These are phyloP conservation scores for Athene cunicularia DNA, from an alignment of 2,113 vertebrate genomes.

Conservation along the genomic window DNA sequence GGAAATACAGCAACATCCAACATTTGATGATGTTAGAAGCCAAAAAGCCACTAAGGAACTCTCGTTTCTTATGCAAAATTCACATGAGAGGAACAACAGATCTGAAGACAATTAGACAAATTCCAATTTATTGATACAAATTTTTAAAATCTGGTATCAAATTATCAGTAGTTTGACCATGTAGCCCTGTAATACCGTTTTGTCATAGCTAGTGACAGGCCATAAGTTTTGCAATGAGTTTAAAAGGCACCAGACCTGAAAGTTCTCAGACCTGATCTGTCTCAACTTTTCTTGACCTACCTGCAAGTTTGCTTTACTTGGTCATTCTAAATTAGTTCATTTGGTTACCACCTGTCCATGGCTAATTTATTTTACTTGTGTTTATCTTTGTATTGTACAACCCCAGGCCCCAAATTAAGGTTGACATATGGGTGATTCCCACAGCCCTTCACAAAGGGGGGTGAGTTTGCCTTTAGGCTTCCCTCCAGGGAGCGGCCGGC, in stretches of 20 bases:
- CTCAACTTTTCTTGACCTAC: neutral
- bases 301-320: neutral
- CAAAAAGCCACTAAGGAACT: neutral
- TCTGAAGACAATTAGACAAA: neutral
- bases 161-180: neutral
- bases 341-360: fast-evolving
- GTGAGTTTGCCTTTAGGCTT: no score
- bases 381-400: neutral
- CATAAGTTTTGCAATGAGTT: neutral
- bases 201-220: neutral
- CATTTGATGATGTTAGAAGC: neutral
- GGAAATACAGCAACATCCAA: neutral
- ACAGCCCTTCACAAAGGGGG: no score
- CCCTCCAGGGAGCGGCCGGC: no score
- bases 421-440: no score
- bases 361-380: neutral
- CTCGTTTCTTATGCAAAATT: neutral
- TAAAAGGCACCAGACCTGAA: neutral
- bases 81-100: neutral
- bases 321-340: neutral
- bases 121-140: neutral
- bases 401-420: neutral
- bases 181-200: neutral
- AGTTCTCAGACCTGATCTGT: neutral
- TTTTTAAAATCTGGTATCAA: neutral